Conservation (phyloP, 2,797 vertebrate species). For the Enteromius paludinosus region DNA sequence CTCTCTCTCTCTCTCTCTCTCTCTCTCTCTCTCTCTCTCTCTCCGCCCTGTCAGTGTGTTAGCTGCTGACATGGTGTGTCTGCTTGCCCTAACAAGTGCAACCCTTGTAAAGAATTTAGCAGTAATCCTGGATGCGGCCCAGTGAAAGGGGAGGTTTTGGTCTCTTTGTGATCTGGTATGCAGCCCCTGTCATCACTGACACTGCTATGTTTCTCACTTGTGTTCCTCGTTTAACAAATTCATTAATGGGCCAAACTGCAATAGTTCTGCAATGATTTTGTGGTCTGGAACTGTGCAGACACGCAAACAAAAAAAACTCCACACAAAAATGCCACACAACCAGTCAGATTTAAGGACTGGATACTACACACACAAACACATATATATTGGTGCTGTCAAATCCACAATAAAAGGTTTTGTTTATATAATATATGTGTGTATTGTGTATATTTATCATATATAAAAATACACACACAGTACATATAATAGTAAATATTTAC, state of each 20-base stretch:
- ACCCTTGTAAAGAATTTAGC: slow-evolving; percentile 80
- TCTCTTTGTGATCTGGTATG: slow-evolving; percentile 77
- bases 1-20: slow-evolving; percentile 46
- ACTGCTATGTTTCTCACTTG: slow-evolving; percentile 41
- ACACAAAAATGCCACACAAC: background rate
- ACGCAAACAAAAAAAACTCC: background rate
- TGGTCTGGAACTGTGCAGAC: background rate
- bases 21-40: slow-evolving; percentile 42
- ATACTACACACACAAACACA: background rate
- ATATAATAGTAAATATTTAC: too few relatives aligned
- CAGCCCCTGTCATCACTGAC: slow-evolving; percentile 64
- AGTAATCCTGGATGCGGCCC: slow-evolving; percentile 74
- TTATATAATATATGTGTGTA: too few relatives aligned
- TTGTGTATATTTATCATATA: too few relatives aligned
- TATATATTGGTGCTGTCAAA: too few relatives aligned
- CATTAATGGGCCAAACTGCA: background rate
- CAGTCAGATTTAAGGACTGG: background rate
- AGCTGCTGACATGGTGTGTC: slow-evolving; percentile 76
- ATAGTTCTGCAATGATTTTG: background rate
- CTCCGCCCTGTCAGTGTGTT: slow-evolving; percentile 49
- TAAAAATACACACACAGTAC: too few relatives aligned
- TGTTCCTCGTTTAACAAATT: background rate
- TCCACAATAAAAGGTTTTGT: too few relatives aligned
- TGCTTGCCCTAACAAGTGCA: slow-evolving; percentile 83
- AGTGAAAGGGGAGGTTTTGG: slow-evolving; percentile 78